phyloP scores from a whole-genome alignment of 2,888 invertebrate species.

The Mythimna pallens region DNA sequence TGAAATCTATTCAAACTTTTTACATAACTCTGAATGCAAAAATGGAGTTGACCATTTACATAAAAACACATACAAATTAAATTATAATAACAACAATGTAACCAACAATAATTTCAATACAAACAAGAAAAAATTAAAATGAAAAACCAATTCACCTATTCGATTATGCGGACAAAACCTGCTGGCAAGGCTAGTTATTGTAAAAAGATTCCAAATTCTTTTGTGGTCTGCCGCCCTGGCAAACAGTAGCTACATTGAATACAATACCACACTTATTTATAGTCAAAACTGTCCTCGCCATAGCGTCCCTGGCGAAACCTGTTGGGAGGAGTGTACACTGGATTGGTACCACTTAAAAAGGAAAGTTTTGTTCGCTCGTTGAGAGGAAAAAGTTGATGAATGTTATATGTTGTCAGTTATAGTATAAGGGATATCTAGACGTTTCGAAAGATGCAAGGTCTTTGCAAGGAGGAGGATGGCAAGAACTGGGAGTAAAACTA shows the following conservation, averaged over 20 bases:
- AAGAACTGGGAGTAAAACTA: too few species aligned
- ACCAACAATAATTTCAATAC: conserved; percentile 40
- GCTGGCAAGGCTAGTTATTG: conserved; percentile 71
- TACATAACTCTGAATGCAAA: conserved; percentile 1
- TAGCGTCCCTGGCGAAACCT: conserved; percentile 82
- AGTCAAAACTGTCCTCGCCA: conserved; percentile 90
- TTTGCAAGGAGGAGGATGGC: too few species aligned
- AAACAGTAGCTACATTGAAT: conserved; percentile 89
- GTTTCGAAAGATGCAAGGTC: too few species aligned
- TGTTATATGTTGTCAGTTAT: conserved; percentile 10
- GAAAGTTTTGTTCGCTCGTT: conserved; percentile 17
- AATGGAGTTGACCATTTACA: neutral
- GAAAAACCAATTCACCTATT: conserved; percentile 62
- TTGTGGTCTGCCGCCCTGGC: conserved; percentile 85
- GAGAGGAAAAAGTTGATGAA: conserved; percentile 7
- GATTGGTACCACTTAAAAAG: conserved; percentile 23
- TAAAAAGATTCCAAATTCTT: conserved; percentile 88
- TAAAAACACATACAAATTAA: conserved; percentile 35
- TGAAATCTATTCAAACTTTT: neutral
- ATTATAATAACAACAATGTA: conserved; percentile 48
- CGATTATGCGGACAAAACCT: conserved; percentile 62
- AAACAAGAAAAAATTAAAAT: conserved; percentile 35
- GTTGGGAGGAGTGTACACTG: conserved; percentile 69
- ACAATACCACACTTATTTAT: conserved; percentile 91
- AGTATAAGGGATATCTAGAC: too few species aligned